These are phyloP conservation scores for Epistrophella euchroma DNA, from an alignment of 2,888 invertebrate species.

Conservation along the genomic window DNA sequence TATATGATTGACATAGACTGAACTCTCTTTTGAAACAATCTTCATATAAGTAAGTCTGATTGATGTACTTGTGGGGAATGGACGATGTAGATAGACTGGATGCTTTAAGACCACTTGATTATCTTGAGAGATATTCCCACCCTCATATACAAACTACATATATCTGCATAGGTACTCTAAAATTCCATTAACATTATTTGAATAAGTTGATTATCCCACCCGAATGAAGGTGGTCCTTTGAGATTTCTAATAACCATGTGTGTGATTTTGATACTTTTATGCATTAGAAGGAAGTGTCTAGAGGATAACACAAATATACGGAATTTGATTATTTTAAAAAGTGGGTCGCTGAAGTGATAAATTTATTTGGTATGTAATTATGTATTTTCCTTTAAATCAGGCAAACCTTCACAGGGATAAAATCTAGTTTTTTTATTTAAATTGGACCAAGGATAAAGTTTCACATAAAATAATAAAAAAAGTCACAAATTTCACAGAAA, in stretches of 20 bases:
- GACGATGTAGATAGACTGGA: neutral
- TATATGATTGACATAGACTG: neutral
- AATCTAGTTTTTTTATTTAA: too few relatives aligned
- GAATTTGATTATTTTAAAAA: too few relatives aligned
- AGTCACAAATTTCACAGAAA: too few relatives aligned
- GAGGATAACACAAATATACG: conserved; percentile 3
- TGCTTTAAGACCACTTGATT: conserved; percentile 2
- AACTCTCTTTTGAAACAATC: neutral
- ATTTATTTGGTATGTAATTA: neutral
- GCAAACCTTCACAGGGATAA: too few relatives aligned
- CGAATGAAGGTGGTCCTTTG: neutral
- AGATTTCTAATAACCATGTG: neutral
- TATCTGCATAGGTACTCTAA: neutral
- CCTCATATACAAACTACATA: neutral
- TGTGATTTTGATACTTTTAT: conserved; percentile 4
- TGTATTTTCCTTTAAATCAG: neutral
- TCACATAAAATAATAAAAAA: too few relatives aligned
- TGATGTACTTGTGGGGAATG: neutral
- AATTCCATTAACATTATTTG: conserved; percentile 33
- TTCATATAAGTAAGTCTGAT: neutral
- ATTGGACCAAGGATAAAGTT: too few relatives aligned
- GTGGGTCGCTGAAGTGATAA: neutral
- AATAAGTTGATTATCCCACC: conserved; percentile 8
- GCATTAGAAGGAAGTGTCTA: neutral
- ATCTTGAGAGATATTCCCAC: neutral